These are phyloP conservation scores for Priocnemis perturbator DNA, from an alignment of 2,888 invertebrate species.

Conservation along the genomic window DNA sequence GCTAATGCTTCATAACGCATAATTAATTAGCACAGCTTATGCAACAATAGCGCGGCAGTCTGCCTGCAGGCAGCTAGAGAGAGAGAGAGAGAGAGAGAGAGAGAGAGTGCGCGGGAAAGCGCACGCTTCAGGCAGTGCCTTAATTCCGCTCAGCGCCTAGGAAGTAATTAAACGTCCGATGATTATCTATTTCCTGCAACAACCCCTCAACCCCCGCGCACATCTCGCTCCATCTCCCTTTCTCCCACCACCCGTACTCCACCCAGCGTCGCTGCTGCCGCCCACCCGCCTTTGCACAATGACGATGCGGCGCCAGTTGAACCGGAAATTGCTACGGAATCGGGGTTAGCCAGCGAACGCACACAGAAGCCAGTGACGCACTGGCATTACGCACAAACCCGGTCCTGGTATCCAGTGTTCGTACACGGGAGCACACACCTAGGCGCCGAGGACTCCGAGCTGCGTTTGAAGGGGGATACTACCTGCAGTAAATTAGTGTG, in stretches of 20 bases:
- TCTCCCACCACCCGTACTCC: background rate
- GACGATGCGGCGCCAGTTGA: constrained; percentile 49
- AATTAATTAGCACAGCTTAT: constrained; percentile 36
- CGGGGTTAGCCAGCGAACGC: constrained; percentile 37
- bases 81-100: background rate
- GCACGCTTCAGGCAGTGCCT: constrained; percentile 37
- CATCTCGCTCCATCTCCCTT: constrained; percentile 15
- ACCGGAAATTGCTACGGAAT: constrained; percentile 60
- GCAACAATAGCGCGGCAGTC: constrained; percentile 11
- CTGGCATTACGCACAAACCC: constrained; percentile 28
- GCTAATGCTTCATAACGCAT: constrained; percentile 30
- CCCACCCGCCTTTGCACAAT: constrained; percentile 48
- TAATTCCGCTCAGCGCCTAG: constrained; percentile 45
- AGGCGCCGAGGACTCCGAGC: constrained; percentile 6
- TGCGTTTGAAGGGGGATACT: constrained; percentile 24
- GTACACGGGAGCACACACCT: constrained; percentile 6
- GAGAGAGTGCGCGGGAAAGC: background rate
- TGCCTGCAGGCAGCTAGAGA: constrained; percentile 1
- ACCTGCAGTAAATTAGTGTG: constrained; percentile 53
- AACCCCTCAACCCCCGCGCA: constrained; percentile 14
- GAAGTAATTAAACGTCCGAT: constrained; percentile 61
- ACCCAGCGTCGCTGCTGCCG: constrained; percentile 15
- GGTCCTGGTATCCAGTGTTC: constrained; percentile 6
- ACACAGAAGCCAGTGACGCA: constrained; percentile 27
- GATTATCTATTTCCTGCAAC: constrained; percentile 60